Base-by-base conservation (phyloP, 2,888 invertebrate genomes). In the Drosophila maculinotata region DNA sequence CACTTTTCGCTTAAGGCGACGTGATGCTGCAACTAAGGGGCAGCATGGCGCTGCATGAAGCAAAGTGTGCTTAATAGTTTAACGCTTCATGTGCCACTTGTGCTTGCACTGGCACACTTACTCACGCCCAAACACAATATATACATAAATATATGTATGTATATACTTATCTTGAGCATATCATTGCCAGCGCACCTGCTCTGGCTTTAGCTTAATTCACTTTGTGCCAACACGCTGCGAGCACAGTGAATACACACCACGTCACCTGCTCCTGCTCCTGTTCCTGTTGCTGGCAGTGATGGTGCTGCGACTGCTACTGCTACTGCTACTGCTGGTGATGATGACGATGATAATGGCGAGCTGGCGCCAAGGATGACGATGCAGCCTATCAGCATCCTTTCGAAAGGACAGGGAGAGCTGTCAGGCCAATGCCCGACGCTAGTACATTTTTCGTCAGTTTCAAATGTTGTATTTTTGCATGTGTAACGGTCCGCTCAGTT, bases 1-100 rank as follows among this genome's bases (percentile, higher is more conserved):
- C 58, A 49, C 48, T 42, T 41, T 44, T 51, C 47, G 28, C 31
- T 17, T 41, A 5, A 17, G 31, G 7, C 14, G 26, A 8, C 26
- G 14, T 23, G 36, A 36, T 14, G 33, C 47, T 48, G 64, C 53
- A 64, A 15, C 47, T 65, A 30, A 8, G 23, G 36, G 31, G 44
- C 20, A 38, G 9, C n/a, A n/a, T n/a, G n/a, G n/a, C 5, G 17
- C 33, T 38, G 14, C 47, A 51, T 59, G 63, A 62, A 59, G 64
- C 62, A 67, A 69, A 72, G 65, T 76, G 59, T 65, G 62, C 66
- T 76, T 76, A 76, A 86, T 83, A 79, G 84, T 76, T 76, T 76
- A 70, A 69, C 80, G 80, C 84, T 69, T 73, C 84, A 44, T 82
- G 67, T 70, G 56, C 62, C 68, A 76, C 66, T 69, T 70, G 30